phyloP scores from a whole-genome alignment of 2,797 vertebrate species.

The Betta splendens region DNA sequence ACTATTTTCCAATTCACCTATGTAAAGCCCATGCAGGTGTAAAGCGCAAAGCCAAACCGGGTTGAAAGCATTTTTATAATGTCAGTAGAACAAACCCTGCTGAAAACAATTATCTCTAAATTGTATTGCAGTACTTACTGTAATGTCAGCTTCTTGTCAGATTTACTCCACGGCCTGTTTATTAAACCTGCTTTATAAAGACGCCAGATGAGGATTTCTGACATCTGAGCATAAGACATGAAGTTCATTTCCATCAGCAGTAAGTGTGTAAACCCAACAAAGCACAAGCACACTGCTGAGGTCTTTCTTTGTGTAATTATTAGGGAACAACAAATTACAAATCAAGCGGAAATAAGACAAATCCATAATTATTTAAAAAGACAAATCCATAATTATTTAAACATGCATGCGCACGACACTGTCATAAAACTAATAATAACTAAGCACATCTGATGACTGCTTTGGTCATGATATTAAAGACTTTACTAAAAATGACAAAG shows the following conservation, averaged over 20 bases:
- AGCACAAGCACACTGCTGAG: slow-evolving; percentile 11
- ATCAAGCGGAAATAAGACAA: slow-evolving; percentile 42
- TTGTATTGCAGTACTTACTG: not conserved
- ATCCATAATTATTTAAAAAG: slow-evolving; percentile 17
- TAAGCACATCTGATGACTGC: slow-evolving; percentile 7
- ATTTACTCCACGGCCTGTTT: not conserved
- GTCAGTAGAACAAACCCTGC: not conserved
- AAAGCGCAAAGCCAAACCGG: not conserved
- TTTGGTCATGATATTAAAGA: slow-evolving; percentile 13
- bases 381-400: slow-evolving; percentile 8
- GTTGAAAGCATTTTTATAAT: not conserved
- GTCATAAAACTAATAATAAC: slow-evolving; percentile 32
- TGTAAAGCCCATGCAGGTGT: no score
- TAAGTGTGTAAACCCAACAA: slow-evolving; percentile 8
- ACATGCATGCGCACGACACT: no score
- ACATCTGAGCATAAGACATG: not conserved
- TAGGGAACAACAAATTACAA: slow-evolving; percentile 22
- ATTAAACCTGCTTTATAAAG: slow-evolving; percentile 1
- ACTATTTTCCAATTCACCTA: slow-evolving; percentile 15
- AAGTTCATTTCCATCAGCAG: not conserved
- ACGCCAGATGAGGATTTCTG: not conserved
- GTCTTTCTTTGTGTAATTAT: slow-evolving; percentile 24
- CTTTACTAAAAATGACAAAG: slow-evolving; percentile 7
- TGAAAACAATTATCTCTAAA: not conserved
- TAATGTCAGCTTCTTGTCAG: no score